phyloP scores from a whole-genome alignment of 2,113 vertebrate species.

The Indicator maculatus region DNA sequence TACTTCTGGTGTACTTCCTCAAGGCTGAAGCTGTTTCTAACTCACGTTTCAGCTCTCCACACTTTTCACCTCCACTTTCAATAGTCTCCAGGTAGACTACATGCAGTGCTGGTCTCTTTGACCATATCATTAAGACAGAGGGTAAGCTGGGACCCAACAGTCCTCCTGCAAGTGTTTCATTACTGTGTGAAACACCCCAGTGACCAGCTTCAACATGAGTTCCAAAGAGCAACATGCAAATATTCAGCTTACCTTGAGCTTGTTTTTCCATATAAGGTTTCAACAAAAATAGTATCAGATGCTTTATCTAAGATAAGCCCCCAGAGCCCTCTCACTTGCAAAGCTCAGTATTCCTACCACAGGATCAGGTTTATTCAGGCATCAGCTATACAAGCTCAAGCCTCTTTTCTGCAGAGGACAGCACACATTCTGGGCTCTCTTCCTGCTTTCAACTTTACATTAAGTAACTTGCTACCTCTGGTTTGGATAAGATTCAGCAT shows the following conservation, averaged over 20 bases:
- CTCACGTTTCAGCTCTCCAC: not conserved
- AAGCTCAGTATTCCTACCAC: not conserved
- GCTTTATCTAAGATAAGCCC: slow-evolving; percentile 36
- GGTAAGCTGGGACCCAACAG: not conserved
- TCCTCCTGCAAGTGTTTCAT: not conserved
- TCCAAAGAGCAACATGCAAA: slow-evolving; percentile 30
- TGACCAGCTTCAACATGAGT: not conserved
- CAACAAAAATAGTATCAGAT: slow-evolving; percentile 57
- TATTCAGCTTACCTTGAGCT: not conserved
- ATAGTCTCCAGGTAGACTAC: not conserved
- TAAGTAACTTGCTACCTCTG: not conserved
- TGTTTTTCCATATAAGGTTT: slow-evolving; percentile 62
- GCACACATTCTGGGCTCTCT: not conserved
- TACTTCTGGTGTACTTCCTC: not conserved
- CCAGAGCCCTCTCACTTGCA: not conserved
- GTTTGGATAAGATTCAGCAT: not conserved
- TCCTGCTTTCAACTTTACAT: not conserved
- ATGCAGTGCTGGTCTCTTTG: not conserved
- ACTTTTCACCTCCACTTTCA: not conserved
- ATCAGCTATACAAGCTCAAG: not conserved
- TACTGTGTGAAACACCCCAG: not conserved
- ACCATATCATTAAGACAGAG: not conserved
- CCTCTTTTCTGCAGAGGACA: not conserved
- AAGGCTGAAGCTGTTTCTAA: not conserved
- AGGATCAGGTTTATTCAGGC: slow-evolving; percentile 48